Percentiles rank a stretch among this genome's conserved stretches.
These are phyloP conservation scores for Halcyon smyrnensis DNA, from an alignment of 2,797 vertebrate species.

Conservation along the genomic window DNA sequence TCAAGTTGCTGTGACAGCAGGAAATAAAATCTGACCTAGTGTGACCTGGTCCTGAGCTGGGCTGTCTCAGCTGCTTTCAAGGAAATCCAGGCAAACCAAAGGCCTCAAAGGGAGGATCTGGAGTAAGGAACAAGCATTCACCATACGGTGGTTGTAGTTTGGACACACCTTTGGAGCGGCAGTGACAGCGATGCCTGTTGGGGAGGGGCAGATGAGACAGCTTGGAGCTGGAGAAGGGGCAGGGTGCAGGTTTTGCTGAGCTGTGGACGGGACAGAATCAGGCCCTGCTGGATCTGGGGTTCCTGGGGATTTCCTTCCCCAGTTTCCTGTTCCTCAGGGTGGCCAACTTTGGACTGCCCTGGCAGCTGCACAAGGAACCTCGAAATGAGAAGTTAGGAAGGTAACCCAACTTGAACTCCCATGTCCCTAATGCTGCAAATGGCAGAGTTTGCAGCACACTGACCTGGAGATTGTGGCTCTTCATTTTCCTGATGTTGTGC, in stretches of 20 bases:
- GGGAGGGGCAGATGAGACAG: neutral
- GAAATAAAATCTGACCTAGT: neutral
- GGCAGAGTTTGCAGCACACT: neutral
- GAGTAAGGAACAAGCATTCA: neutral
- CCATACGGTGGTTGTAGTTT: neutral
- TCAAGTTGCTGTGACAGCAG: constrained; percentile 12
- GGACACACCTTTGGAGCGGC: neutral
- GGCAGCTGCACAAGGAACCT: neutral
- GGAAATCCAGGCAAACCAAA: neutral
- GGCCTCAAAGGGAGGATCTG: neutral
- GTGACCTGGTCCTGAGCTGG: neutral
- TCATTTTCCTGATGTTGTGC: neutral
- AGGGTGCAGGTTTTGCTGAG: neutral
- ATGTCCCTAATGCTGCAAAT: neutral
- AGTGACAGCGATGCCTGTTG: neutral
- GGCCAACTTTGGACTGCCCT: neutral
- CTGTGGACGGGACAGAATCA: neutral
- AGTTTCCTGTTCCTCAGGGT: neutral
- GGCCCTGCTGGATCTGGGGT: neutral
- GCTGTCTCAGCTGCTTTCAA: neutral
- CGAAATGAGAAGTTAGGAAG: neutral
- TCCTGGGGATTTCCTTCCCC: neutral
- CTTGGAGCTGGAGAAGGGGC: neutral
- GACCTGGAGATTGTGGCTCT: neutral
- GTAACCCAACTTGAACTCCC: neutral